phyloP scores from a whole-genome alignment of 1,140 invertebrate species.

The Teleopsis dalmanni region DNA sequence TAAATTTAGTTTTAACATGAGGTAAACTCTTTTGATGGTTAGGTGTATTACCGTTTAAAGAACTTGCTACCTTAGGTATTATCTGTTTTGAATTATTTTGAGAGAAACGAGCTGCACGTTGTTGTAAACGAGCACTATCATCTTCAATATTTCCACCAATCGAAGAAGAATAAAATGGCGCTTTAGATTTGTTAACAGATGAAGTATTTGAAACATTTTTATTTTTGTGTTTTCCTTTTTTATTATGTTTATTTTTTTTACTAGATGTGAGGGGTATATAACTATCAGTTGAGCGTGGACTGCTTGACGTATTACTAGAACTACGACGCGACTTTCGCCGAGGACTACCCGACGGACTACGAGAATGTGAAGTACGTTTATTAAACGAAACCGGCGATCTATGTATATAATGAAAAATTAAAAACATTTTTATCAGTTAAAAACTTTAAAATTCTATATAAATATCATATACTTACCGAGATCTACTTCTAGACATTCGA shows the following conservation, averaged over 20 bases:
- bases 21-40: neutral
- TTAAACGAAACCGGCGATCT: constrained; percentile 17
- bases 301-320: constrained; percentile 20
- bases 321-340: constrained; percentile 33
- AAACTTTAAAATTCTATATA: neutral
- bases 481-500: constrained; percentile 31
- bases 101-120: constrained; percentile 79
- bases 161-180: constrained; percentile 62
- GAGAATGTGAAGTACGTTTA: constrained; percentile 34
- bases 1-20: constrained; percentile 6
- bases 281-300: constrained; percentile 18
- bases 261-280: constrained; percentile 25
- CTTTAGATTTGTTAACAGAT: constrained; percentile 45
- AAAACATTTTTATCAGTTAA: neutral
- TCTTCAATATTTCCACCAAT: constrained; percentile 55
- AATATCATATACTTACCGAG: constrained; percentile 26
- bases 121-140: constrained; percentile 66
- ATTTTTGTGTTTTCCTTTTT: constrained; percentile 46
- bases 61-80: constrained; percentile 39
- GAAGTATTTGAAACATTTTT: constrained; percentile 5
- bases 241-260: constrained; percentile 37
- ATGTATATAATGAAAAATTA: constrained; percentile 6
- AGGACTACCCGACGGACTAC: constrained; percentile 24
- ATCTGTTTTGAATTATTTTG: constrained; percentile 41
- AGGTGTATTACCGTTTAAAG: constrained; percentile 29